Percentiles rank a stretch among this genome's conserved stretches.
Evolutionary conservation across 2,888 invertebrate species (phyloP).

Genomic region (Diaperis boleti): DNA sequence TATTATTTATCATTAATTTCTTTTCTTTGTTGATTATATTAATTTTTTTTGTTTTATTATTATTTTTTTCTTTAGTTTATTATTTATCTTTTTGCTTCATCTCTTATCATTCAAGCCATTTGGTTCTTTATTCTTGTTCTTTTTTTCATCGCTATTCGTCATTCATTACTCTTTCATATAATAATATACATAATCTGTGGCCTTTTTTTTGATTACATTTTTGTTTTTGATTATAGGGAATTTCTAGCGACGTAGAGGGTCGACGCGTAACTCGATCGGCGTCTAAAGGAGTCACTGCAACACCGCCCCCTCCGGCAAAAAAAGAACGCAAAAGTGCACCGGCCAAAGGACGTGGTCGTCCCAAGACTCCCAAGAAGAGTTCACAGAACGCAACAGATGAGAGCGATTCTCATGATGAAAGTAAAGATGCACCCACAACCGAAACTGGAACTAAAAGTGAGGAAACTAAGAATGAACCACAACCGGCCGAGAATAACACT

Average conservation of each 20-base stretch:
- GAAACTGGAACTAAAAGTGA: constrained; percentile 59
- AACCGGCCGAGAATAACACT: constrained; percentile 57
- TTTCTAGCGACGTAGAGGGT: constrained; percentile 70
- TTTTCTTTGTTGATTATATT: no score
- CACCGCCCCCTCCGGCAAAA: constrained; percentile 70
- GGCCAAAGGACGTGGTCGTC: constrained; percentile 61
- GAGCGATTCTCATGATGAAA: constrained; percentile 61
- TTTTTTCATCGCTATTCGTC: no score
- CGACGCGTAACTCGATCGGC: constrained; percentile 71
- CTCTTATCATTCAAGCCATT: no score
- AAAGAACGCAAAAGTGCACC: constrained; percentile 63
- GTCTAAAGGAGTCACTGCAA: constrained; percentile 68
- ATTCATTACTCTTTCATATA: no score
- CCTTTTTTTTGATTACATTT: no score
- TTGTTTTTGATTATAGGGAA: constrained; percentile 66
- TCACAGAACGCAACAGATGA: constrained; percentile 55
- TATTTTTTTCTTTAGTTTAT: no score
- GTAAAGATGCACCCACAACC: constrained; percentile 57
- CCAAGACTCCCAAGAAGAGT: constrained; percentile 61
- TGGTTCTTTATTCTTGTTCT: no score
- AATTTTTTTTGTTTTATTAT: no score
- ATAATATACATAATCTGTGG: no score
- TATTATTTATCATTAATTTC: no score
- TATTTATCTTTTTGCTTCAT: no score
- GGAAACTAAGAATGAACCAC: constrained; percentile 55